Evolutionary conservation across 1,140 invertebrate species (phyloP).

Genomic region (Solenopsis fugax): DNA sequence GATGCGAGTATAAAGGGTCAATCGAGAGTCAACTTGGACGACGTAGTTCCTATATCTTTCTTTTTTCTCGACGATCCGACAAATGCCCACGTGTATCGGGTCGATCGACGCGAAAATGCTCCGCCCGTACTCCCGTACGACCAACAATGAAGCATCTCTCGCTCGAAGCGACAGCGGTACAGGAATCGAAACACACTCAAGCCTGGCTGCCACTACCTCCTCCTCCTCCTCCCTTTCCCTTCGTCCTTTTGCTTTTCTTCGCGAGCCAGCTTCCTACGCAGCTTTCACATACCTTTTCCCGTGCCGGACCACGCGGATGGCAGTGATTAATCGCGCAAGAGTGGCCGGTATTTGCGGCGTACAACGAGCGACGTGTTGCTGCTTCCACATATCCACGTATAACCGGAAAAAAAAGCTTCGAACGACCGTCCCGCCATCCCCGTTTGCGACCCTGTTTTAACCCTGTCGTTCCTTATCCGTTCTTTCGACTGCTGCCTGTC

Average conservation of each 20-base stretch:
- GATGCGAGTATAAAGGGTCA: neutral
- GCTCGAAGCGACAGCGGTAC: constrained; percentile 75
- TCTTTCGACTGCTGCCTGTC: neutral
- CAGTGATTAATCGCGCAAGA: constrained; percentile 78
- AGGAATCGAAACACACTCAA: constrained; percentile 77
- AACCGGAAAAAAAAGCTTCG: constrained; percentile 67
- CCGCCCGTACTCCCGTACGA: constrained; percentile 66
- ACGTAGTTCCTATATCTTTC: constrained; percentile 27
- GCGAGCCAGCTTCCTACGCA: constrained; percentile 27
- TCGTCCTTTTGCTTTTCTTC: constrained; percentile 30
- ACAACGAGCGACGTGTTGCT: constrained; percentile 77
- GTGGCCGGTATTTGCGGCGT: constrained; percentile 71
- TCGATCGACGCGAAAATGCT: constrained; percentile 75
- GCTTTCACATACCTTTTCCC: constrained; percentile 68
- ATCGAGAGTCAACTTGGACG: constrained; percentile 44
- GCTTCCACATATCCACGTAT: constrained; percentile 64
- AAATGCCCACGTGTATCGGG: constrained; percentile 75
- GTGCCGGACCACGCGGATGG: constrained; percentile 60
- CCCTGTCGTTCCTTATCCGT: constrained; percentile 21
- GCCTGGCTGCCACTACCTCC: constrained; percentile 15
- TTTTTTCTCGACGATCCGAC: constrained; percentile 59
- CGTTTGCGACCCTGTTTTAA: constrained; percentile 51
- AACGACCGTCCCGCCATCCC: constrained; percentile 53
- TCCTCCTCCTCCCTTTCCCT: neutral
- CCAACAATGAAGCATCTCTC: constrained; percentile 78